Percentiles rank a stretch among this genome's conserved stretches.
phyloP scores from a whole-genome alignment of 1,140 invertebrate genomes.

The Drosophila guanche region DNA sequence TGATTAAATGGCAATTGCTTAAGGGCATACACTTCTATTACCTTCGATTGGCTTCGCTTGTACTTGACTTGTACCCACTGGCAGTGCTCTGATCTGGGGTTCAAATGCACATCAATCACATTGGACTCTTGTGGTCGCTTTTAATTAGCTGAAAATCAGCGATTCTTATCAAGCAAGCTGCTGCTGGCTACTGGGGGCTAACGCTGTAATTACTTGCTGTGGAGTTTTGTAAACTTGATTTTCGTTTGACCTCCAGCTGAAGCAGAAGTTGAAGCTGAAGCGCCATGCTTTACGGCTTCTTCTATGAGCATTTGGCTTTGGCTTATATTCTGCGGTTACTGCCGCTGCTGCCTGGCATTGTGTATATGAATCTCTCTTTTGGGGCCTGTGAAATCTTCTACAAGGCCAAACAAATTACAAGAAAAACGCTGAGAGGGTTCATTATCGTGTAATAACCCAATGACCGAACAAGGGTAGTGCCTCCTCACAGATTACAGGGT shows the following conservation, averaged over 20 bases:
- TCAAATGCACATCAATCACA: conserved; percentile 60
- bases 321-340: conserved; percentile 34
- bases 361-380: conserved; percentile 49
- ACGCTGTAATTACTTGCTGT: conserved; percentile 62
- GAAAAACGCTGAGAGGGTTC: conserved; percentile 58
- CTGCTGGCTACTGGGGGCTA: conserved; percentile 27
- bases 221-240: conserved; percentile 72
- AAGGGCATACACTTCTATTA: conserved; percentile 50
- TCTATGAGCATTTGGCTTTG: conserved; percentile 6
- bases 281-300: conserved; percentile 46
- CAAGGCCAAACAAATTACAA: conserved; percentile 75
- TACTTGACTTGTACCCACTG: conserved; percentile 75
- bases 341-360: conserved; percentile 27
- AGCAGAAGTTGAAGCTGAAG: conserved; percentile 21
- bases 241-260: conserved; percentile 68
- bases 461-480: conserved; percentile 64
- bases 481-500: too few species aligned
- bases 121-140: conserved; percentile 46
- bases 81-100: conserved; percentile 38
- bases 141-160: conserved; percentile 33
- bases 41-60: conserved; percentile 55
- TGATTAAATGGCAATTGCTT: conserved; percentile 36
- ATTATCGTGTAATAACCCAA: conserved; percentile 80
- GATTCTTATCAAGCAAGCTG: conserved; percentile 41
- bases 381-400: conserved; percentile 67